Evolutionary conservation across 2,888 invertebrate genomes (phyloP).

Genomic region (Lepeophtheirus nordmannii): DNA sequence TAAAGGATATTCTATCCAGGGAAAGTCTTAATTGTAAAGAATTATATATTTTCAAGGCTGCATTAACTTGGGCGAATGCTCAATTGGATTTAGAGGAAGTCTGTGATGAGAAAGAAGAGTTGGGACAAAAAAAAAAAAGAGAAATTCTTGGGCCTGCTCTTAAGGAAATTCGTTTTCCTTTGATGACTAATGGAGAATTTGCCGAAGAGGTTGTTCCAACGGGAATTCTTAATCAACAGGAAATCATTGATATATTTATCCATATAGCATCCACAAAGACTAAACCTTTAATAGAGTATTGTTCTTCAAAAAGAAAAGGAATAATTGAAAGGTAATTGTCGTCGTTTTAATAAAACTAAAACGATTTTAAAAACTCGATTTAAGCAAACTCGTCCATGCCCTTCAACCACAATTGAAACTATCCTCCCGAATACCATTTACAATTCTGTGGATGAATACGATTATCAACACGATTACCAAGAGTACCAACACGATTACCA

Average conservation of each 20-base stretch:
- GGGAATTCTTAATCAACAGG: neutral
- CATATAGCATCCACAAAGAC: neutral
- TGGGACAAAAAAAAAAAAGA: neutral
- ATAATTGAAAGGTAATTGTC: too few relatives aligned
- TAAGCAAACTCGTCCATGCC: too few relatives aligned
- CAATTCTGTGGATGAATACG: too few relatives aligned
- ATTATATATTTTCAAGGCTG: neutral
- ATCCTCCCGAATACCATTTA: too few relatives aligned
- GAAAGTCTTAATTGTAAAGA: neutral
- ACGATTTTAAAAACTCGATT: too few relatives aligned
- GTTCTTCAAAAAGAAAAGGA: neutral
- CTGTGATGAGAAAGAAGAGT: neutral
- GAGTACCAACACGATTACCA: too few relatives aligned
- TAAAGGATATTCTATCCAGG: neutral
- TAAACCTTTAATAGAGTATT: neutral
- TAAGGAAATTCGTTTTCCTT: neutral
- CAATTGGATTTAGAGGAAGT: neutral
- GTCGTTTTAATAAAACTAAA: too few relatives aligned
- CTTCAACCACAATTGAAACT: too few relatives aligned
- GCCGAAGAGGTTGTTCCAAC: neutral
- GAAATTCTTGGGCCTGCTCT: neutral
- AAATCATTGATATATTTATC: neutral
- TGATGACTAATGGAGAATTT: neutral
- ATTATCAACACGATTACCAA: too few relatives aligned
- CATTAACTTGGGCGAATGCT: neutral